Evolutionary conservation across 2,888 invertebrate genomes (phyloP).

Genomic region (Dasysyrphus albostriatus): DNA sequence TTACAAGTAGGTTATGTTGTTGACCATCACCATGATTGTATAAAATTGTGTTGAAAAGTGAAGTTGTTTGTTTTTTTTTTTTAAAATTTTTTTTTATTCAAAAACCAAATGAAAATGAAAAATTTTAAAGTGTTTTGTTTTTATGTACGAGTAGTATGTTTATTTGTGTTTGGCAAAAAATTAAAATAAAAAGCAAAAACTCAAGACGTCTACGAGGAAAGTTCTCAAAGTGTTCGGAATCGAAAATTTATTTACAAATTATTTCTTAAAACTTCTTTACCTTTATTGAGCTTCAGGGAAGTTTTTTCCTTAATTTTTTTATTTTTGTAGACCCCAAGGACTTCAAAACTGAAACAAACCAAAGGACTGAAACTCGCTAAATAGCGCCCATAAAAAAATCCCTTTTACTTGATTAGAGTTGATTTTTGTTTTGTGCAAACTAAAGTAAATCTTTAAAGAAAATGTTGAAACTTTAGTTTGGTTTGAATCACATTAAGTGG

Average conservation of each 20-base stretch:
- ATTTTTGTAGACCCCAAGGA: too few species aligned
- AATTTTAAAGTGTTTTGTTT: slow-evolving; percentile 33
- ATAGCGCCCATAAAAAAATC: too few species aligned
- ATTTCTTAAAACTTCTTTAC: not conserved
- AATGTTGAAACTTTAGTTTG: too few species aligned
- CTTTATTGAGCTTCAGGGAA: too few species aligned
- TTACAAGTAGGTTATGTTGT: slow-evolving; percentile 26
- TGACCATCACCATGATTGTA: slow-evolving; percentile 53
- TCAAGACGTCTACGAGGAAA: not conserved
- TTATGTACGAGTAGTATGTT: not conserved
- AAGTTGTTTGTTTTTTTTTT: not conserved
- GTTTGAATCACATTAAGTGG: too few species aligned
- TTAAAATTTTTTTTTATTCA: too few species aligned
- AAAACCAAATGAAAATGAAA: slow-evolving; percentile 50
- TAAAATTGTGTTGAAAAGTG: slow-evolving; percentile 33
- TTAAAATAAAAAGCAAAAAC: slow-evolving; percentile 38
- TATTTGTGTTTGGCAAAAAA: slow-evolving; percentile 17
- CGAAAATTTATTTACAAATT: not conserved
- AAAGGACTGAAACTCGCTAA: too few species aligned
- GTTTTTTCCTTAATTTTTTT: too few species aligned
- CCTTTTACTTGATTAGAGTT: too few species aligned
- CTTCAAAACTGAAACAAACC: too few species aligned
- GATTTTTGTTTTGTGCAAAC: too few species aligned
- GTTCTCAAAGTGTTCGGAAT: slow-evolving; percentile 1
- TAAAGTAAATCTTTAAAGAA: too few species aligned